Evolutionary conservation across 2,888 invertebrate genomes (phyloP).

Genomic region (Eretmocerus hayati): DNA sequence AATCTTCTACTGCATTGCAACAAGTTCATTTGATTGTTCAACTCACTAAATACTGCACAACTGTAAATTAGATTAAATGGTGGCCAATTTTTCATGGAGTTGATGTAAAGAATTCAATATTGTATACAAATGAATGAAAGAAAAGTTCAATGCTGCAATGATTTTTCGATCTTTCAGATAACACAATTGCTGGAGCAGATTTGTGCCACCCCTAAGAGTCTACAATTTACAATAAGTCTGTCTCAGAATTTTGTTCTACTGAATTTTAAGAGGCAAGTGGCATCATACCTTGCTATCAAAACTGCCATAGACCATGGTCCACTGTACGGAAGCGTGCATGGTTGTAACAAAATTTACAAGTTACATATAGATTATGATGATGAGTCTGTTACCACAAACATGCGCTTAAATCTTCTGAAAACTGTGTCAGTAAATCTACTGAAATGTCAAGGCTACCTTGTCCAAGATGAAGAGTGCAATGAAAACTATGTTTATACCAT

Average conservation of each 20-base stretch:
- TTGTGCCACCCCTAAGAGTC: not conserved
- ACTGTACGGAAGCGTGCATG: conserved; percentile 35
- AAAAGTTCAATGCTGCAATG: not conserved
- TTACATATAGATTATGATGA: conserved; percentile 29
- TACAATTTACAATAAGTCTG: not conserved
- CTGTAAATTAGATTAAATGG: no score
- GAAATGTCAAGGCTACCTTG: conserved; percentile 29
- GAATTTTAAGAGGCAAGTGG: conserved; percentile 3
- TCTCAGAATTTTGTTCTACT: not conserved
- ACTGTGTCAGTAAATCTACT: conserved; percentile 43
- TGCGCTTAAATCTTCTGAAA: conserved; percentile 43
- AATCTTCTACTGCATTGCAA: not conserved
- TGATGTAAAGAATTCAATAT: no score
- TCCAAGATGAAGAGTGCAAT: conserved; percentile 34
- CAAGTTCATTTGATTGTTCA: not conserved
- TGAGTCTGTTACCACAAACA: conserved; percentile 38
- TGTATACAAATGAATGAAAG: no score
- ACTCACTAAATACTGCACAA: not conserved
- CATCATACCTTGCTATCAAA: conserved; percentile 30
- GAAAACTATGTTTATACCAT: conserved; percentile 42
- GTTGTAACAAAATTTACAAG: conserved; percentile 3
- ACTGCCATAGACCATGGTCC: conserved; percentile 29
- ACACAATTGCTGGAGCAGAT: not conserved
- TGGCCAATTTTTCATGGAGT: no score
- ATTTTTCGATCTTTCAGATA: not conserved